A percentile compares a stretch with the other conserved stretches of the same genome.
Evolutionary conservation across 2,113 vertebrate genomes (phyloP).

Genomic region (Oxyura jamaicensis): DNA sequence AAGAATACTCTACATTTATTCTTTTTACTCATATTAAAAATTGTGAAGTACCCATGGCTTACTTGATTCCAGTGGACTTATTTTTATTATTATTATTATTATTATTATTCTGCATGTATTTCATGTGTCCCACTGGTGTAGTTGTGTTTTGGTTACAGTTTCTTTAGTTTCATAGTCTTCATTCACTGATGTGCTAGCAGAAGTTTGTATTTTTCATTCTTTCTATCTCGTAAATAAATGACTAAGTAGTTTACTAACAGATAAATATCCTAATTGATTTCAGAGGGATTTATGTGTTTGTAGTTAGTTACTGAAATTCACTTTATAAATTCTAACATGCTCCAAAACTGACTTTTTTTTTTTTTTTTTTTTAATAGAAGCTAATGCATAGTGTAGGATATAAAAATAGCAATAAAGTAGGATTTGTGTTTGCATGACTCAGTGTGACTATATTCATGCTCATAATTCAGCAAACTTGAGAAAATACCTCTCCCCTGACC

Average conservation of each 20-base stretch:
- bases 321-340: not conserved
- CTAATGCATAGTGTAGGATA: not conserved
- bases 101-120: not conserved
- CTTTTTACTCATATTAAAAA: not conserved
- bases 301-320: not conserved
- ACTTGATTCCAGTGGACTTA: not conserved
- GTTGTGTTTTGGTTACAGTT: not conserved
- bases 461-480: not conserved
- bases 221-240: not conserved
- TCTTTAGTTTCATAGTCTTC: not conserved
- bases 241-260: not conserved
- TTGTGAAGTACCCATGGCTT: not conserved
- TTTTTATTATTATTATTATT: no score
- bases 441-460: not conserved
- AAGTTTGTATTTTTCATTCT: not conserved
- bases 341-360: not conserved
- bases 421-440: not conserved
- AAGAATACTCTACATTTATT: not conserved
- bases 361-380: not conserved
- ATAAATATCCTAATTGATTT: conserved; percentile 10
- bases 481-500: not conserved
- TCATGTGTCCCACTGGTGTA: not conserved
- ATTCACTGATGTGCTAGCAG: not conserved
- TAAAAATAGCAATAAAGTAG: not conserved
- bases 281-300: not conserved